A percentile compares a stretch with the other conserved stretches of the same genome.
These are phyloP conservation scores for Lophotis ruficrista DNA, from an alignment of 2,113 vertebrate genomes.

Conservation along the genomic window DNA sequence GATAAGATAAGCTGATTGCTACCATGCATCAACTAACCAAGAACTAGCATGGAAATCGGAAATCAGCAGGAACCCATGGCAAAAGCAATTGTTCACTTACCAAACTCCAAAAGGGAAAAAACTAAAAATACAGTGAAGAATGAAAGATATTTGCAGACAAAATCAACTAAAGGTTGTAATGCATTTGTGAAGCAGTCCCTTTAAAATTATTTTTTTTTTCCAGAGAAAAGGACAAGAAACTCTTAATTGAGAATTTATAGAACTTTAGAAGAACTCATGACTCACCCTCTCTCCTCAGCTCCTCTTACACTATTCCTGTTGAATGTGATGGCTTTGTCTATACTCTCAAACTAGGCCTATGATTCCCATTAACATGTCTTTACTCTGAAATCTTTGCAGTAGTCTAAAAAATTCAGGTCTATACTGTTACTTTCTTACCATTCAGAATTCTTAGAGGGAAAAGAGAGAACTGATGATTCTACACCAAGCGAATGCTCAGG, in stretches of 20 bases:
- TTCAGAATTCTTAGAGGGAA: not conserved
- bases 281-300: not conserved
- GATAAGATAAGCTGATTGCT: not conserved
- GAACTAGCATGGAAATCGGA: not conserved
- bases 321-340: not conserved
- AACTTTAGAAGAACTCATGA: not conserved
- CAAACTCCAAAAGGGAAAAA: not conserved
- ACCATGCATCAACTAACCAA: not conserved
- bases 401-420: not conserved
- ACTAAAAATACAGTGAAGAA: not conserved
- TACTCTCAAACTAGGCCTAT: not conserved
- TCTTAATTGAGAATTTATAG: not conserved
- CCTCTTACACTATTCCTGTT: not conserved
- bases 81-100: not conserved
- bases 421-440: not conserved
- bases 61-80: not conserved
- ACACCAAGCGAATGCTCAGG: not conserved
- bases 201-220: not conserved
- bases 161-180: not conserved
- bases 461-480: not conserved
- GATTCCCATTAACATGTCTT: not conserved
- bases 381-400: not conserved
- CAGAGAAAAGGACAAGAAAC: not conserved
- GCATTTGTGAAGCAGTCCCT: not conserved
- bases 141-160: not conserved